Conservation (phyloP, 2,888 invertebrate species). For the Agrochola litura region DNA sequence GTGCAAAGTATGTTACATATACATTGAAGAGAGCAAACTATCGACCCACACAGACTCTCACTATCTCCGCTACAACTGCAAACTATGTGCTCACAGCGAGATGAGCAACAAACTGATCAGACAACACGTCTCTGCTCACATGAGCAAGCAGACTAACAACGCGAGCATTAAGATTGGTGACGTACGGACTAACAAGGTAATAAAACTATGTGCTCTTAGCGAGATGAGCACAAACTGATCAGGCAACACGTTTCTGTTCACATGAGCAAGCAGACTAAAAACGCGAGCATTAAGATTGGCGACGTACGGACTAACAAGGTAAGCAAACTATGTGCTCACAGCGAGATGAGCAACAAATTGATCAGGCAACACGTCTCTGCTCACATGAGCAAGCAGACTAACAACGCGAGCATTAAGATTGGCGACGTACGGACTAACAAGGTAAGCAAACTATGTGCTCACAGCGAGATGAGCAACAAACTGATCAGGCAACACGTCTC, state of each 20-base stretch:
- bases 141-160: constrained; percentile 61
- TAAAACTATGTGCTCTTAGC: constrained; percentile 75
- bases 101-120: constrained; percentile 69
- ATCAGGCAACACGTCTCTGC: constrained; percentile 44
- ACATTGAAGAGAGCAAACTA: constrained; percentile 72
- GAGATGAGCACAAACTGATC: constrained; percentile 74
- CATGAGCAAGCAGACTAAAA: constrained; percentile 62
- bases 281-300: constrained; percentile 75
- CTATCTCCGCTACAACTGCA: constrained; percentile 78
- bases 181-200: constrained; percentile 5
- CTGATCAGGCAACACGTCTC: constrained; percentile 73
- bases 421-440: constrained; percentile 66
- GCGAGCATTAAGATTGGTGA: constrained; percentile 78
- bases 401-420: constrained; percentile 74
- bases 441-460: constrained; percentile 79
- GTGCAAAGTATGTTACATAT: constrained; percentile 83
- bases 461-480: constrained; percentile 71
- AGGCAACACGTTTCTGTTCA: constrained; percentile 74
- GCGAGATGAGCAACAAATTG: neutral
- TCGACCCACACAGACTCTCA: constrained; percentile 73
- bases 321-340: neutral
- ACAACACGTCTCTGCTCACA: constrained; percentile 74
- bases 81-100: constrained; percentile 77
- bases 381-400: constrained; percentile 69
- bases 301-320: constrained; percentile 66